Base-by-base conservation (phyloP, 1,140 invertebrate genomes). In the Drosophila nebulosa region DNA sequence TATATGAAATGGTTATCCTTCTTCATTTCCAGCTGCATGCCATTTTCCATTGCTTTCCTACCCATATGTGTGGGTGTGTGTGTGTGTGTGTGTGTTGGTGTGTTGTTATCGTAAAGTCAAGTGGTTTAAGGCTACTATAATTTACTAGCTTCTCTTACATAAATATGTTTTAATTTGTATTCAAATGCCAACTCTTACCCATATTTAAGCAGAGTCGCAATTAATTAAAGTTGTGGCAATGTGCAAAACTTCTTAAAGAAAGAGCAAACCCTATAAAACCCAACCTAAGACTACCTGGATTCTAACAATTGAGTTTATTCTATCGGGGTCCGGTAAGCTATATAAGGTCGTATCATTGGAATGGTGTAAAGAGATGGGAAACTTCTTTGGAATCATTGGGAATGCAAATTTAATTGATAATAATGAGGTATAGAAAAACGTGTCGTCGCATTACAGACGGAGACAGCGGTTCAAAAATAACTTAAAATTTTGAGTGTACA, bases 91-190 rank as follows among this genome's bases (percentile, higher is more conserved):
- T 46, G 52, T 59, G 36, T 70, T 55, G 35, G 36, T 46, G 52
- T 59, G 36, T 70, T 55, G 35, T 36, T 62, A 46, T 65, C 53
- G 24, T 64, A 77, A 51, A 16, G 79, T 74, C 50, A 76, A 74
- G 67, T 73, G 64, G 57, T 69, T 57, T 65, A 76, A 69, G 69
- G 57, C 61, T 35, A 57, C 46, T 51, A 56, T 74, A 75, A 78
- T 72, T 79, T 80, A 18, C 39, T 21, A 46, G 16, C 39, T 46
- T 64, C 63, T 75, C 9, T 4, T 36, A 12, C 10, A 2, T 39
- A 5, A 4, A 46, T 21, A 21, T 66, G 69, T 74, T 75, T 81
- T 86, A 85, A 81, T 85, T 85, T 86, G 80, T 71, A 86, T 86
- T 86, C 80, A 85, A 85, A 85, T 85, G 80, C 58, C 69, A 78